Evolutionary conservation across 2,797 vertebrate species (phyloP), one percentile per base, ranked within the genome.

Genomic region (Helarctos malayanus): DNA sequence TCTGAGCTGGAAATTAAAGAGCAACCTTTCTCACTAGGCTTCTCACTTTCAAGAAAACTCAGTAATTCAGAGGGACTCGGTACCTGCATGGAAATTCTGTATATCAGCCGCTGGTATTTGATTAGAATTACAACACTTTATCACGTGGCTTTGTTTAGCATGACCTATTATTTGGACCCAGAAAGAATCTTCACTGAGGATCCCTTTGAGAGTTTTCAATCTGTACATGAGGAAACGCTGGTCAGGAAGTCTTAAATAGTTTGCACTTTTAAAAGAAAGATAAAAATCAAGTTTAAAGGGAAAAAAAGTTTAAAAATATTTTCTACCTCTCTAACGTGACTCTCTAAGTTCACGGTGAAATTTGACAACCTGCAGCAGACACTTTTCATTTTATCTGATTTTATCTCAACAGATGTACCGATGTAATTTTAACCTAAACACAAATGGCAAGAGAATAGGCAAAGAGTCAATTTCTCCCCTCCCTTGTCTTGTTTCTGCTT

Each of bases 91-190:
- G 4, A 63, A 38, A 16, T 52, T 92, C 23, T 94, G 13, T 71
- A 57, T 1, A 2, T 3, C 15, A 49, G 25, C 7, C 5, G 54
- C 41, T 79, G 71, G 57, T 95, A 56, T 81, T 80, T 91, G 80
- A 89, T 95, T 87, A 92, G 91, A 95, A 89, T 80, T 68, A 82
- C n/a, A 57, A 80, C 5, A 32, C 12, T 5, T 76, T 88, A 8
- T 84, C 82, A 71, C 11, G 85, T 84, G 45, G 25, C 23, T 92
- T 96, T 94, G 32, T 89, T 94, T 81, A 81, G 21, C 6, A 69
- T 35, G 76, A 65, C 45, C 38, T 63, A 63, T 69, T 78, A 41
- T 89, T 79, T 82, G 45, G 41, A 61, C 65, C 11, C 27, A 56
- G 47, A 49, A 71, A 35, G 29, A 73, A 92, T 78, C 65, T 82